Base-by-base conservation (phyloP, 2,113 vertebrate species). In the Diadophis punctatus region DNA sequence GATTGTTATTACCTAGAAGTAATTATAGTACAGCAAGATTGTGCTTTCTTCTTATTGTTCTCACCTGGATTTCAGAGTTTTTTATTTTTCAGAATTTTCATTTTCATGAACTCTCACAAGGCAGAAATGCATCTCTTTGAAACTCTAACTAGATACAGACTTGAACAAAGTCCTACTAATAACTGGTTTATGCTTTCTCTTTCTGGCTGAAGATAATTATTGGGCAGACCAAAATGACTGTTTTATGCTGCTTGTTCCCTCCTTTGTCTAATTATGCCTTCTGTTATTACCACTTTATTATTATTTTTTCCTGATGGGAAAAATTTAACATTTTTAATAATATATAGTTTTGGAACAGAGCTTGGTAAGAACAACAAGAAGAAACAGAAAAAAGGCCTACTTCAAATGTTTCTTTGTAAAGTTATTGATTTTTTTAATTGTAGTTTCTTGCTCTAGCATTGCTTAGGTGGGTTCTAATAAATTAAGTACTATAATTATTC, bases 211-310 rank as follows among this genome's bases (percentile, higher is more conserved):
- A 92, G 56, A 87, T 93, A 58, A 56, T 88, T 92, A 46, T 49
- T 94, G 91, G 43, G 0, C 63, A 90, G 23, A 84, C 80, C 90
- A 92, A 51, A 80, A 86, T 56, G 68, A 89, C 12, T 60, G 39
- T 56, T 92, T 30, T 68, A 30, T 92, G 34, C 49, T 93, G 9
- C 27, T 94, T 43, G 14, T 49, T 95, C 87, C 89, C 91, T 74
- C 90, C 89, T 93, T 14, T 90, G 27, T 60, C 91, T 85, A 94
- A 56, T 51, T 91, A 93, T 91, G 91, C 43, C 48, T 34, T 87
- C 14, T 23, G 84, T 4, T 68, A n/a, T n/a, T 91, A 89, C 51
- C 8, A 88, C 2, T 43, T 56, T n/a, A 91, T 90, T 34, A 92
- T 90, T 90, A n/a, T 52, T 25, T 95, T 91, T 91, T 96, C 55